Base-by-base conservation (phyloP, 2,797 vertebrate genomes). In the Megaceryle alcyon region DNA sequence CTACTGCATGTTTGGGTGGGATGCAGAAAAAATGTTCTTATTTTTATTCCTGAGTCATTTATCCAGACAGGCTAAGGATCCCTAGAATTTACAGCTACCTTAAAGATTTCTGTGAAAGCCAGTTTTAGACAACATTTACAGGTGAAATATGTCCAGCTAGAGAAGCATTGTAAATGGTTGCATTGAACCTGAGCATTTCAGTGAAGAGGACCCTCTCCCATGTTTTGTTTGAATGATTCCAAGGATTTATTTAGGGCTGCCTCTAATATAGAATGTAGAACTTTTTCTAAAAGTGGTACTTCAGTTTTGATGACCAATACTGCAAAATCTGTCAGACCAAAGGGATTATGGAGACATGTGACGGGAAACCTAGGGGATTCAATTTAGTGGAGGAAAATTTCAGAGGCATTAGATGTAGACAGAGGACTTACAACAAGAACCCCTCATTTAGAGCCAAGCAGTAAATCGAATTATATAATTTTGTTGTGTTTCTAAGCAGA, bases 191-290 rank as follows among this genome's bases (percentile, higher is more conserved):
- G 15, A 71, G 53, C 39, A 16, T 23, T 43, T 23, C 23, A 4
- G 4, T 68, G 37, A 22, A 56, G 43, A 23, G 51, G 9, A 14
- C 4, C 1, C 3, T 2, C 12, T 14, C 18, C 6, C 16, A 10
- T n/a, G 16, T 10, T 43, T 48, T 49, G 14, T 26, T 25, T 31
- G 25, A 66, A 13, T 7, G 2, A 6, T 11, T 33, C 28, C 43
- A 53, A 2, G 19, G 29, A 7, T 43, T 11, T 11, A 41, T 11
- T 16, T 59, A 61, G 19, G 22, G 33, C 9, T 39, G 4, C 21
- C 41, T 48, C 35, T 4, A 41, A 37, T 13, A 29, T 6, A 28
- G 13, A 78, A 9, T 2, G 1, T 17, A 75, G 20, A 12, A 12
- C 22, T 28, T 79, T 7, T 54, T 57, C 37, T 29, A 68, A 18